Evolutionary conservation across 2,888 invertebrate species (phyloP).

Genomic region (Drosophila buzzatii): DNA sequence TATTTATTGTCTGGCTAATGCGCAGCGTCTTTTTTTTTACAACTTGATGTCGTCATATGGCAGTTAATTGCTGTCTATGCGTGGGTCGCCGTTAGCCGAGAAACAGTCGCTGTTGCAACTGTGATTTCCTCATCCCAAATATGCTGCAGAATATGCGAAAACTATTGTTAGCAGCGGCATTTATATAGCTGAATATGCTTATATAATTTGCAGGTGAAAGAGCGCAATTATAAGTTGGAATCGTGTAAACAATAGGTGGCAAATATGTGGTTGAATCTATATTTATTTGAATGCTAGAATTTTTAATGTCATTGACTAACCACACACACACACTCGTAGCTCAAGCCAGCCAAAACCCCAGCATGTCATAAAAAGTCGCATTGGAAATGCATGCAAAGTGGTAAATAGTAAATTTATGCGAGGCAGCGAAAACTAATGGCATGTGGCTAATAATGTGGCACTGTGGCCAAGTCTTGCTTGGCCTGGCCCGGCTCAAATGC

Average conservation of each 20-base stretch:
- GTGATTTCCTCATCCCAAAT: conserved; percentile 56
- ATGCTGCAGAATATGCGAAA: conserved; percentile 42
- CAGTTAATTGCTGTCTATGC: conserved; percentile 68
- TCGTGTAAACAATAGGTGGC: not conserved
- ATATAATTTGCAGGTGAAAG: conserved; percentile 11
- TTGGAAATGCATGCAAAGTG: conserved; percentile 65
- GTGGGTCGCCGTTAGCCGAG: conserved; percentile 58
- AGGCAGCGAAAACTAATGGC: conserved; percentile 65
- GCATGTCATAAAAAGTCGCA: conserved; percentile 61
- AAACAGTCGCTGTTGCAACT: conserved; percentile 56
- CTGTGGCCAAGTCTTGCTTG: conserved; percentile 24
- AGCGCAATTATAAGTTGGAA: conserved; percentile 4
- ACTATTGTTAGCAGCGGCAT: conserved; percentile 35
- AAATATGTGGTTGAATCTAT: not conserved
- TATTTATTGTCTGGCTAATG: conserved; percentile 38
- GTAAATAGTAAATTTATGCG: conserved; percentile 62
- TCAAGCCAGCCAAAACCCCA: conserved; percentile 39
- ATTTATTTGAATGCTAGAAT: conserved; percentile 20
- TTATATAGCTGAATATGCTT: conserved; percentile 1
- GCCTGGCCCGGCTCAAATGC: conserved; percentile 21
- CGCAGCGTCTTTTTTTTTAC: conserved; percentile 25
- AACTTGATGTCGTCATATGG: conserved; percentile 37
- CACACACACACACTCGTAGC: conserved; percentile 14
- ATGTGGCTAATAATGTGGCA: conserved; percentile 59
- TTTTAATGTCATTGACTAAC: conserved; percentile 28